Evolutionary conservation across 1,140 invertebrate genomes (phyloP).

Genomic region (Ericerus pela): DNA sequence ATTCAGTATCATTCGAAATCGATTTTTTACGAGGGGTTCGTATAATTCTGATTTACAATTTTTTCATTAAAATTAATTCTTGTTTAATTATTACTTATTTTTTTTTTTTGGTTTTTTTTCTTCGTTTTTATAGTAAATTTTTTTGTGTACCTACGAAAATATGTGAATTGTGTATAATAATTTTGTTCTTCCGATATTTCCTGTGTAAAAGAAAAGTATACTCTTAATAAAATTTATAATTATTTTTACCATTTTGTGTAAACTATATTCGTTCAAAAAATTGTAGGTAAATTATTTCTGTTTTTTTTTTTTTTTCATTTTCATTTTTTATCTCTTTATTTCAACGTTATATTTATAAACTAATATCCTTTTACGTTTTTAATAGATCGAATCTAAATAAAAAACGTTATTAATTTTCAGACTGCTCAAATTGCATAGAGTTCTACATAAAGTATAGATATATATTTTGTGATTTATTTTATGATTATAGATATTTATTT

Average conservation of each 20-base stretch:
- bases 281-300: not conserved
- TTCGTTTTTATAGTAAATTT: not conserved
- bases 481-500: slow-evolving; percentile 4
- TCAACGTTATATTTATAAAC: not conserved
- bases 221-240: no score
- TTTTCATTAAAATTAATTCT: no score
- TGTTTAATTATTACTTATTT: no score
- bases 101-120: no score
- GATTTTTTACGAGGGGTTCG: no score
- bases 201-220: not conserved
- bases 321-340: not conserved
- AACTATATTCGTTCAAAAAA: not conserved
- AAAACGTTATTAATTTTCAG: slow-evolving; percentile 6
- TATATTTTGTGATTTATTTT: slow-evolving; percentile 11
- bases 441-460: not conserved
- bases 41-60: no score
- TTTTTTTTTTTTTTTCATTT: slow-evolving; percentile 6
- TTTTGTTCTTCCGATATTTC: slow-evolving; percentile 4
- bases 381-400: slow-evolving; percentile 6
- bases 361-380: slow-evolving; percentile 4
- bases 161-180: slow-evolving; percentile 7
- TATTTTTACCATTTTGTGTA: slow-evolving; percentile 10
- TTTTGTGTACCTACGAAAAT: not conserved
- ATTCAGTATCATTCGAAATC: no score
- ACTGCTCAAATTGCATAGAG: slow-evolving; percentile 8